phyloP scores from a whole-genome alignment of 2,888 invertebrate genomes.

The Drosophila mayaguana region DNA sequence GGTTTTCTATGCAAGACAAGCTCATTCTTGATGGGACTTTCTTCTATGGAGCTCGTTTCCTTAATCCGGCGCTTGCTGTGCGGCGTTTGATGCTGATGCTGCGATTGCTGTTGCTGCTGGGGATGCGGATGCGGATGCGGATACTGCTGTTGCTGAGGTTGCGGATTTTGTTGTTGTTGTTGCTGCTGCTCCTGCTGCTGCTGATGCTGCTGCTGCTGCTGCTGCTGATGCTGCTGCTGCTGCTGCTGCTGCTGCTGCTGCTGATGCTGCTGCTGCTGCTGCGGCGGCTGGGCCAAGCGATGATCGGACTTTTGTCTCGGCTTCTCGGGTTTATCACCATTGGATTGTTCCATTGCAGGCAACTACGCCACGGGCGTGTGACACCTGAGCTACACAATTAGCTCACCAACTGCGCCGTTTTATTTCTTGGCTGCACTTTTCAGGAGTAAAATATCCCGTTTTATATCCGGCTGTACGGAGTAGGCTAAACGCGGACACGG shows the following conservation, averaged over 20 bases:
- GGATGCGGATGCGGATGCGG: not conserved
- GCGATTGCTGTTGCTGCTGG: not conserved
- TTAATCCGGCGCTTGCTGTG: constrained; percentile 38
- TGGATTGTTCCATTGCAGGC: constrained; percentile 36
- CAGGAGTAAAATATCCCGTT: not conserved
- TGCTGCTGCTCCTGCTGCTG: not conserved
- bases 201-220: not conserved
- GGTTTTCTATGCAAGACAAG: constrained; percentile 7
- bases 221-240: not conserved
- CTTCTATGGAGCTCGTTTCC: not conserved
- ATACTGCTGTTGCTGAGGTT: not conserved
- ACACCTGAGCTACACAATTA: not conserved
- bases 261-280: not conserved
- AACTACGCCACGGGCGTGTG: not conserved
- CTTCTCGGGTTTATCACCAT: constrained; percentile 40
- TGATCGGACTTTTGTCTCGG: constrained; percentile 28
- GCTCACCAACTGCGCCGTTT: not conserved
- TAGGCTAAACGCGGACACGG: constrained; percentile 44
- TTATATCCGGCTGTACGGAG: constrained; percentile 24
- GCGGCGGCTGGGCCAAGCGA: constrained; percentile 7
- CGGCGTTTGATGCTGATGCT: not conserved
- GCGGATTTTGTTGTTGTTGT: not conserved
- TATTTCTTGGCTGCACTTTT: not conserved
- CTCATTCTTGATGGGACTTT: constrained; percentile 4
- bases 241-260: not conserved